phyloP scores from a whole-genome alignment of 2,888 invertebrate species.

The Cyrtodaria siliqua region DNA sequence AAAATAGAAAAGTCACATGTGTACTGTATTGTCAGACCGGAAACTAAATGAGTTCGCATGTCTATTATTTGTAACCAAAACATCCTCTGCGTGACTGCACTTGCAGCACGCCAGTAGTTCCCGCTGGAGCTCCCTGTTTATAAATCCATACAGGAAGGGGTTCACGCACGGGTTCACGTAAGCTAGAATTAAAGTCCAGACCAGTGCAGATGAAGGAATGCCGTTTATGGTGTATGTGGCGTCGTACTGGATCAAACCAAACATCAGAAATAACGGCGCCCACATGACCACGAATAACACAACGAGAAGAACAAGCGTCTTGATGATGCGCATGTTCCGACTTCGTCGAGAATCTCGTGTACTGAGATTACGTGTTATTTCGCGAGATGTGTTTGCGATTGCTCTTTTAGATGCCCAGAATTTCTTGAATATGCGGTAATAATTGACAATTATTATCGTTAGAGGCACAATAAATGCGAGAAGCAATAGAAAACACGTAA shows the following conservation, averaged over 20 bases:
- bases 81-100: not conserved
- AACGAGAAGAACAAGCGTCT: slow-evolving; percentile 71
- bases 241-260: slow-evolving; percentile 70
- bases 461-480: slow-evolving; percentile 69
- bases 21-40: too few species aligned
- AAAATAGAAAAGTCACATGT: too few species aligned
- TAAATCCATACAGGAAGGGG: slow-evolving; percentile 75
- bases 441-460: slow-evolving; percentile 64
- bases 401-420: slow-evolving; percentile 60
- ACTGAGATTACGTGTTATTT: not conserved
- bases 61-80: not conserved
- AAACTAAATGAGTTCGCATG: too few species aligned
- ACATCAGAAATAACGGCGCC: slow-evolving; percentile 71
- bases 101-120: slow-evolving; percentile 30
- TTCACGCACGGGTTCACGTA: slow-evolving; percentile 74
- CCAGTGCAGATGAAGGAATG: slow-evolving; percentile 68
- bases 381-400: slow-evolving; percentile 13
- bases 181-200: slow-evolving; percentile 66
- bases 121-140: slow-evolving; percentile 59
- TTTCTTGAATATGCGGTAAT: slow-evolving; percentile 68
- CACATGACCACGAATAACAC: slow-evolving; percentile 74
- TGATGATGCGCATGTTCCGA: slow-evolving; percentile 68
- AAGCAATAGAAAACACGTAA: slow-evolving; percentile 48
- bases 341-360: slow-evolving; percentile 17
- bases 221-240: slow-evolving; percentile 48